Conservation (phyloP, 2,113 vertebrate genomes). For the Hyaena hyaena region DNA sequence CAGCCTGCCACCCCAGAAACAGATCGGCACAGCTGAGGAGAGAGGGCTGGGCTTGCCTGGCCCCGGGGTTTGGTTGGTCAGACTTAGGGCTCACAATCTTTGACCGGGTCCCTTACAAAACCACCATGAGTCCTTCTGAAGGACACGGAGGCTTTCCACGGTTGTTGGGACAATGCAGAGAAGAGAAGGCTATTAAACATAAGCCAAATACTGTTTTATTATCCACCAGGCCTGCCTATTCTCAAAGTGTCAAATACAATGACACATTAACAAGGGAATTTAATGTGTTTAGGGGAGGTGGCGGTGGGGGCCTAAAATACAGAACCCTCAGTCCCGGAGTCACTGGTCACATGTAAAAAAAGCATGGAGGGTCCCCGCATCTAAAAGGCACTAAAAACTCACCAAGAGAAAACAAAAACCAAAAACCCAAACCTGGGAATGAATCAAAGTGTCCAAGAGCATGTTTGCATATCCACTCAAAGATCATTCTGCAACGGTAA, state of each 20-base stretch:
- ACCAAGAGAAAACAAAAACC: not conserved
- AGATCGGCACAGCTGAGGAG: slow-evolving; percentile 15
- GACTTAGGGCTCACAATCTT: not conserved
- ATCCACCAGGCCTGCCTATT: slow-evolving; percentile 30
- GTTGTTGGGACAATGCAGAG: not conserved
- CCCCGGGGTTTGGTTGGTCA: not conserved
- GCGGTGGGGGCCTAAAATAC: not conserved
- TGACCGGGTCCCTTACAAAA: not conserved
- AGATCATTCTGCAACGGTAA: not conserved
- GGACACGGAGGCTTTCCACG: not conserved
- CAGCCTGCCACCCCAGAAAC: not conserved
- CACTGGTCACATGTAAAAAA: not conserved
- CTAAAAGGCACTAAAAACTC: not conserved
- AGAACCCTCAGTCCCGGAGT: slow-evolving; percentile 8
- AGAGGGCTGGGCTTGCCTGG: not conserved
- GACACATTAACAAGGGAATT: slow-evolving; percentile 44
- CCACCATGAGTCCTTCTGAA: not conserved
- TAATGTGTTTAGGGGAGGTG: not conserved
- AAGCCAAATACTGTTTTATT: slow-evolving; percentile 37
- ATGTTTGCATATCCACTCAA: not conserved
- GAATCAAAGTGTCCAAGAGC: not conserved
- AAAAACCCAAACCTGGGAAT: not conserved
- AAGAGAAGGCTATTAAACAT: not conserved
- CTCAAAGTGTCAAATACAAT: slow-evolving; percentile 61
- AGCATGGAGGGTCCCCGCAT: not conserved